A percentile compares a stretch with the other conserved stretches of the same genome.
Evolutionary conservation across 2,888 invertebrate genomes (phyloP).

Genomic region (Eugnorisma glareosa): DNA sequence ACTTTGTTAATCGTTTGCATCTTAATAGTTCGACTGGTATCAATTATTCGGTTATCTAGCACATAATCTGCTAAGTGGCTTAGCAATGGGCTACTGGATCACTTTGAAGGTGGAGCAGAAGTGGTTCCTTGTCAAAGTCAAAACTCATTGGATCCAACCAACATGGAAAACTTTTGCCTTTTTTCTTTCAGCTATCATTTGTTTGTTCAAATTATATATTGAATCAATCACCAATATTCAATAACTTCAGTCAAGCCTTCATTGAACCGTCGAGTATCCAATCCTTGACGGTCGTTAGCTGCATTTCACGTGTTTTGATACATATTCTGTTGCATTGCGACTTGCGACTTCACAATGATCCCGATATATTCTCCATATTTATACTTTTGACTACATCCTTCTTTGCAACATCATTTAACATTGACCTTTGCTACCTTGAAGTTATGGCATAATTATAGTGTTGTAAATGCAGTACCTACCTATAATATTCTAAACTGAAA

Average conservation of each 20-base stretch:
- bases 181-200: neutral
- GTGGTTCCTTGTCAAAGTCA: neutral
- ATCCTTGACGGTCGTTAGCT: neutral
- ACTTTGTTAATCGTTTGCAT: slow-evolving; percentile 48
- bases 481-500: slow-evolving; percentile 24
- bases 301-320: neutral
- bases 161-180: neutral
- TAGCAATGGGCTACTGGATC: neutral
- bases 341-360: neutral
- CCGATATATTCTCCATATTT: neutral
- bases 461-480: neutral
- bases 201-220: neutral
- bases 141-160: neutral
- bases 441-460: neutral
- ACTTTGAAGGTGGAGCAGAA: neutral
- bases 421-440: slow-evolving; percentile 12
- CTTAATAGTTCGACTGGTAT: slow-evolving; percentile 34
- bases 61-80: slow-evolving; percentile 15
- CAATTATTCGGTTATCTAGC: slow-evolving; percentile 23
- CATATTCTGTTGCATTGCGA: neutral
- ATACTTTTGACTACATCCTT: slow-evolving; percentile 9
- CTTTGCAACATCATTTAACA: too few species aligned
- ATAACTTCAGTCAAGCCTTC: too few species aligned
- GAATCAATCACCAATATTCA: too few species aligned
- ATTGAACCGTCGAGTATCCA: neutral